Evolutionary conservation across 2,888 invertebrate genomes (phyloP).

Genomic region (Erebia palarica): DNA sequence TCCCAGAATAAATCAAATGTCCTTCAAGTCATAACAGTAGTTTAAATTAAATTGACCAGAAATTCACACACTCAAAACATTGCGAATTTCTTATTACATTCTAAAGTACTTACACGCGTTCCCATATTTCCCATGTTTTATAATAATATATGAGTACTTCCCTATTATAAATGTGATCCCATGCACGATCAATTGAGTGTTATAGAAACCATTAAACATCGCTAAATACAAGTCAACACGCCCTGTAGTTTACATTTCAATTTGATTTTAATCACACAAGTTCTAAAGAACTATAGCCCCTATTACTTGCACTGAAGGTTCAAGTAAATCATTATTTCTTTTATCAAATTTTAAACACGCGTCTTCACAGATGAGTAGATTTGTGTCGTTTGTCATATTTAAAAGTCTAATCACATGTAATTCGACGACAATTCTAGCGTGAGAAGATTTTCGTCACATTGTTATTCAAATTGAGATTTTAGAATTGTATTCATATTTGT

Average conservation of each 20-base stretch:
- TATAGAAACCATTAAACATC: constrained; percentile 76
- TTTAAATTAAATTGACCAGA: constrained; percentile 33
- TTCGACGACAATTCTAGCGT: constrained; percentile 27
- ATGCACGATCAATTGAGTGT: constrained; percentile 78
- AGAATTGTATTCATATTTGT: neutral
- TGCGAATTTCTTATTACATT: constrained; percentile 46
- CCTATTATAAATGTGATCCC: constrained; percentile 56
- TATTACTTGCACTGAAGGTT: constrained; percentile 29
- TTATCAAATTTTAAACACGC: constrained; percentile 54
- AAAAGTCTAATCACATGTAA: constrained; percentile 59
- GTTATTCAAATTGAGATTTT: constrained; percentile 14
- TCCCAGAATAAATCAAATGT: neutral
- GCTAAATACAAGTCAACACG: constrained; percentile 66
- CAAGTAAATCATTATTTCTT: constrained; percentile 42
- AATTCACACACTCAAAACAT: constrained; percentile 40
- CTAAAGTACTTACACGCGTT: constrained; percentile 57
- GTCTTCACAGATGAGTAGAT: constrained; percentile 75
- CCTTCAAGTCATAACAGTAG: neutral
- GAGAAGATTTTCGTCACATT: constrained; percentile 28
- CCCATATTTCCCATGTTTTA: constrained; percentile 58
- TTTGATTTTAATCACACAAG: constrained; percentile 55
- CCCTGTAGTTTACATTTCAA: constrained; percentile 70
- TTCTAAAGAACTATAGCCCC: constrained; percentile 35
- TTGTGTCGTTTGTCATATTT: constrained; percentile 75
- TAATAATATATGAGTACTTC: constrained; percentile 57